Conservation (phyloP, 2,797 vertebrate species). For the Loriculus beryllinus region DNA sequence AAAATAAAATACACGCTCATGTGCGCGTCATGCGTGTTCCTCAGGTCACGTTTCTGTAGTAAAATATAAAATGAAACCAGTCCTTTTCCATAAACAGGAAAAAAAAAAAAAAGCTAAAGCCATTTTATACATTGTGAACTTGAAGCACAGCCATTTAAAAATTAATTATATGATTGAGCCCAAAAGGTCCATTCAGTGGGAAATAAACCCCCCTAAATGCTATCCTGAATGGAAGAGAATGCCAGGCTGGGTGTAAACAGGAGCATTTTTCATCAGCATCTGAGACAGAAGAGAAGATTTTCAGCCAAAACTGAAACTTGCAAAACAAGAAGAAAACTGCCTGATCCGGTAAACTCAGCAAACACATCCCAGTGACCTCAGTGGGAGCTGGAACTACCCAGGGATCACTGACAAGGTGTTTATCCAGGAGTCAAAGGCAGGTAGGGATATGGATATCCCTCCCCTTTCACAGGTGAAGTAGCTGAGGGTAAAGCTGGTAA, state of each 20-base stretch:
- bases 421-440: neutral
- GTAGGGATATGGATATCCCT: neutral
- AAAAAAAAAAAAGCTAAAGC: neutral
- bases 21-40: neutral
- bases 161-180: conserved; percentile 56
- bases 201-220: neutral
- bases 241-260: conserved; percentile 6
- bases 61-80: conserved; percentile 1
- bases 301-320: neutral
- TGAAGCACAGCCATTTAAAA: conserved; percentile 26
- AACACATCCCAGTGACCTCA: neutral
- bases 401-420: neutral
- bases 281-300: neutral
- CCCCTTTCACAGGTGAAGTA: neutral
- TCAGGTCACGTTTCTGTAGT: neutral
- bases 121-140: neutral
- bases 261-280: neutral
- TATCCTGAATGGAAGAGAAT: neutral
- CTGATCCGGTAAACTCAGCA: neutral
- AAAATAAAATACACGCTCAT: conserved; percentile 8
- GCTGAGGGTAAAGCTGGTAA: neutral
- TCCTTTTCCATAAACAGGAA: neutral
- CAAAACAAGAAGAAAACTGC: neutral
- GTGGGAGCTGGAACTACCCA: neutral
- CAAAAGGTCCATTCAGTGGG: neutral